Base-by-base conservation (phyloP, 2,888 invertebrate genomes). In the Macrosoma leucophasiata region DNA sequence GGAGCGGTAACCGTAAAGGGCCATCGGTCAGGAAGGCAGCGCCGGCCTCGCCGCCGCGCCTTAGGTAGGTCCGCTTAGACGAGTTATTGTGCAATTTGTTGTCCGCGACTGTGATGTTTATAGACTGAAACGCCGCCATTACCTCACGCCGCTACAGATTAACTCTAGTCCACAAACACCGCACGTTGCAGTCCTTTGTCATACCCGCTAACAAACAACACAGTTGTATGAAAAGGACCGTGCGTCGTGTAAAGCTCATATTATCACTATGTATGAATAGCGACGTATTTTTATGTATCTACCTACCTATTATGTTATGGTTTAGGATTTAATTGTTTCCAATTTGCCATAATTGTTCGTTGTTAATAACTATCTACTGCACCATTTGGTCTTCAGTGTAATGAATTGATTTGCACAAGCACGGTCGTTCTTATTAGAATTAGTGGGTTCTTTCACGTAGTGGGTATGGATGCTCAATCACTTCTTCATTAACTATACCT, bases 51-150 rank as follows among this genome's bases (percentile, higher is more conserved):
- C 53, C 55, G 43, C 48, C 52, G 55, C 50, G 62, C 65, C 67
- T 55, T 52, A 42, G 61, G 58, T 58, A 55, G 57, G 62, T 66
- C 67, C 68, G 64, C 69, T 68, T 64, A 65, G 68, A 69, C 66
- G 69, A 72, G 75, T 77, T 76, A 73, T 74, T 77, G 82, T 84
- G 82, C 82, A 84, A 82, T 82, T 76, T 72, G 72, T 75, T 78
- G 74, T 81, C 76, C 86, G 87, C 86, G 87, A 87, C 88, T 88
- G 88, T 88, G 88, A 88, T 88, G 86, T 86, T 86, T 79, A 84
- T 87, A 88, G 87, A 88, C 87, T 88, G 87, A 87, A 75, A 82
- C 62, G 76, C 84, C 82, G 71, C 78, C 73, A 77, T 82, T 84
- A 84, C 84, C 84, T 84, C 84, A 79, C 82, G 76, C 76, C 72